Base-by-base conservation (phyloP, 2,888 invertebrate genomes). In the Lithosia quadra region DNA sequence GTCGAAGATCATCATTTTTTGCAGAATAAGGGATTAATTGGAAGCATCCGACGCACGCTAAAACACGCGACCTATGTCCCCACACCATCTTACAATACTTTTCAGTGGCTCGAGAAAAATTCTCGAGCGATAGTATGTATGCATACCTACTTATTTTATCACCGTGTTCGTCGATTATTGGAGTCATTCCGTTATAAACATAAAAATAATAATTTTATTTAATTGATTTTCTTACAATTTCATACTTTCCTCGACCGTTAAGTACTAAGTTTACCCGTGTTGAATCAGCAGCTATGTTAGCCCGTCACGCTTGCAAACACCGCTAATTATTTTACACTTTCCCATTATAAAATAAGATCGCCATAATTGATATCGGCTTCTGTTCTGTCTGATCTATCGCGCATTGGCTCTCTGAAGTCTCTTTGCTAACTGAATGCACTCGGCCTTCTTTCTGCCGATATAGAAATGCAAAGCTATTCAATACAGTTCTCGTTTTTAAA, bases 251-350 rank as follows among this genome's bases (percentile, higher is more conserved):
- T 71, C 63, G 39, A 57, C 57, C 56, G 65, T 24, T 77, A 69
- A 69, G 59, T 71, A 36, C 65, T 71, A 73, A 75, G 72, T 71
- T 67, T 60, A 67, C 62, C 69, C 67, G 73, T 75, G 69, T 72
- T 74, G 56, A 79, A 81, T 81, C 68, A 68, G 65, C 65, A 75
- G 64, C 64, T 74, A 69, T 76, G 72, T 71, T 58, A 34, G 8
- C n/a, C 18, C 33, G 58, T 58, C 33, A 58, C 34, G 83, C 78
- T 82, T 64, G 73, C 75, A 67, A 74, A 49, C 21, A 39, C 53
- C 69, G 76, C 77, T 84, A 81, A 87, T 87, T 86, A 85, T 89
- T 89, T 87, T 83, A 87, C 86, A 91, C 89, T 91, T 91, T 88
- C 86, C 84, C 82, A 83, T 84, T 82, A 84, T 81, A 85, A 82